Base-by-base conservation (phyloP, 2,888 invertebrate species). In the Phortica okadai region DNA sequence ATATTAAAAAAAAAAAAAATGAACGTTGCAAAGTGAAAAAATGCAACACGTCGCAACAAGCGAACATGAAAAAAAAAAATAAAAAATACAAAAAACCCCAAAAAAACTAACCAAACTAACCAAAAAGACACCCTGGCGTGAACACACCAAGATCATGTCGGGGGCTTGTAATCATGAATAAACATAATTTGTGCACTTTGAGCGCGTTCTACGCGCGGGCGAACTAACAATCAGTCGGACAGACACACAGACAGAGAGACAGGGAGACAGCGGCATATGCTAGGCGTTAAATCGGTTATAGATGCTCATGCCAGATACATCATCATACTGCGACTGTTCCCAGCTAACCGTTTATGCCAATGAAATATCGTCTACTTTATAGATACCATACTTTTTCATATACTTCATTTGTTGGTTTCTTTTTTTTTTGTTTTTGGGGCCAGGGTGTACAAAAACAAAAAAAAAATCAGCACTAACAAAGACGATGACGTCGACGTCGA, bases 151-250 rank as follows among this genome's bases (percentile, higher is more conserved):
- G 74, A 62, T 41, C 85, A 87, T 87, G 85, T 85, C 85, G 85
- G 88, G 81, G 85, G 86, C 85, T 83, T 85, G 85, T 85, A 85
- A 85, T 88, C 85, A 85, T 85, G 85, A 86, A 83, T 87, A 85
- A 85, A 85, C 85, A 85, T 86, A 85, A 85, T 87, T 85, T 85
- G 85, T 87, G 77, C 86, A 82, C 83, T 82, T 83, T 79, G 79
- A 66, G 66, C 66, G 42, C 42, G 16, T 16, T 7, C 41, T 41
- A 14, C 10, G 42, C 66, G 21, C 21, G 62, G 25, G 11, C 16
- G 10, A 21, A 25, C 11, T 4, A 25, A 33, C 33, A 33, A 33
- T 33, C 25, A 1, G 25, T 41, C 14, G 59, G n/a, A 59, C 70
- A n/a, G 72, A 45, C 62, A 14, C 41, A 64, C 74, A 74, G 73